phyloP scores from a whole-genome alignment of 1,140 invertebrate species.

The Platorchestia sp. region DNA sequence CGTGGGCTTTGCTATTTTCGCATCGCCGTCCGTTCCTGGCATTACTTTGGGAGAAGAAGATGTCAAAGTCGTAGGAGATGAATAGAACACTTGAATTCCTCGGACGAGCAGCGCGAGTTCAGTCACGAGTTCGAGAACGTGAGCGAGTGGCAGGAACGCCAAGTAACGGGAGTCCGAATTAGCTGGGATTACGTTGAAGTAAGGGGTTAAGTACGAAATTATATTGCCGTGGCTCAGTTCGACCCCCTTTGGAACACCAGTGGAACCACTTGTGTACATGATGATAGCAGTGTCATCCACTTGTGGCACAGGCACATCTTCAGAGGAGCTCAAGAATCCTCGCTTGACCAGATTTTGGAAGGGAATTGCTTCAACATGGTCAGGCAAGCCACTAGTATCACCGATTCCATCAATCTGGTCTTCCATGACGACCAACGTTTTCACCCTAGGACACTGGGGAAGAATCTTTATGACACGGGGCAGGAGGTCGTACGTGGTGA shows the following conservation, averaged over 20 bases:
- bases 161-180: slow-evolving; percentile 72
- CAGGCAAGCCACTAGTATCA: slow-evolving; percentile 9
- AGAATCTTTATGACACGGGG: slow-evolving; percentile 47
- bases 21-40: slow-evolving; percentile 86
- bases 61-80: slow-evolving; percentile 93
- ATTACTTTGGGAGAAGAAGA: slow-evolving; percentile 96
- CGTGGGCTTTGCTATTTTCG: slow-evolving; percentile 89
- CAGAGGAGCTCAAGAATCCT: slow-evolving; percentile 29
- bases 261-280: slow-evolving; percentile 92
- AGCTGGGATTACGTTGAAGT: slow-evolving; percentile 70
- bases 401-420: slow-evolving; percentile 35
- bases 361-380: slow-evolving; percentile 29
- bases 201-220: slow-evolving; percentile 86
- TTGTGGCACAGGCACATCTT: slow-evolving; percentile 66
- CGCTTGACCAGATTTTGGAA: slow-evolving; percentile 50
- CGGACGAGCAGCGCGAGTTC: slow-evolving; percentile 70
- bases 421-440: slow-evolving; percentile 43
- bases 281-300: slow-evolving; percentile 70
- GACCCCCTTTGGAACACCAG: slow-evolving; percentile 78
- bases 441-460: slow-evolving; percentile 30
- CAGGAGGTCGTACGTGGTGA: slow-evolving; percentile 70
- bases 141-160: slow-evolving; percentile 95
- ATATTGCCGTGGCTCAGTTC: slow-evolving; percentile 88
- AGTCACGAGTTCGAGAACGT: slow-evolving; percentile 92
- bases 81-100: slow-evolving; percentile 96